Percentiles rank a stretch among this genome's conserved stretches.
These are phyloP conservation scores for Glaucidium brasilianum DNA, from an alignment of 2,113 vertebrate genomes.

Conservation along the genomic window DNA sequence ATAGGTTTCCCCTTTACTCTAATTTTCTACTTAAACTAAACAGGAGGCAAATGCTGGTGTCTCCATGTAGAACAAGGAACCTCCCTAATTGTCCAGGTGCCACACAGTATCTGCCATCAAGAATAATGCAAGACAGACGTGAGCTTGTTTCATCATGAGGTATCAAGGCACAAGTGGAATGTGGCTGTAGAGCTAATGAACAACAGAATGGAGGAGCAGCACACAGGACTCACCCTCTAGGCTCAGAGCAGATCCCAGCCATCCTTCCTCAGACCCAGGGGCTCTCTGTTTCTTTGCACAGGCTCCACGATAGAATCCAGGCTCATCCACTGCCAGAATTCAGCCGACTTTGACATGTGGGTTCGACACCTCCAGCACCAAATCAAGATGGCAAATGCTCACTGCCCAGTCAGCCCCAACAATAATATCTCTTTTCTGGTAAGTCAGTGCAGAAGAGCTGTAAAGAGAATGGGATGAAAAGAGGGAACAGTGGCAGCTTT, in stretches of 20 bases:
- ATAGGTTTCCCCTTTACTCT: not conserved
- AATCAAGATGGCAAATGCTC: slow-evolving; percentile 57
- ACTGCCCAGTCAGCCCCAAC: slow-evolving; percentile 63
- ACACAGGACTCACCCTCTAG: not conserved
- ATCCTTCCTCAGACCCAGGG: not conserved
- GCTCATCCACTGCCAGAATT: slow-evolving; percentile 70
- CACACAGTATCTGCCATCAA: not conserved
- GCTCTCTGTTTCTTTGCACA: not conserved
- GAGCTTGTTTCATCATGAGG: not conserved
- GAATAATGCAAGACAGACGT: rapidly evolving
- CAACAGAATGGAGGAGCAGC: not conserved
- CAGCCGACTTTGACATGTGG: slow-evolving; percentile 71
- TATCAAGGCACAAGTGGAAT: not conserved
- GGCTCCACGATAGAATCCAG: slow-evolving; percentile 80
- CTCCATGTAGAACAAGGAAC: not conserved
- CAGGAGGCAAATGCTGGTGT: too few relatives aligned
- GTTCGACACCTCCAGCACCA: slow-evolving; percentile 70
- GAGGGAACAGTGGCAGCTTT: not conserved
- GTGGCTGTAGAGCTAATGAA: not conserved
- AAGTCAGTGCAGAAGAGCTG: not conserved
- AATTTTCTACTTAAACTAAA: not conserved
- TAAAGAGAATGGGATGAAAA: not conserved
- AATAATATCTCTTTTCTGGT: slow-evolving; percentile 78
- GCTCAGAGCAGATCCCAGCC: not conserved
- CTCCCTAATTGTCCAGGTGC: not conserved